Conservation (phyloP, 2,113 vertebrate species). For the Noctilio leporinus region DNA sequence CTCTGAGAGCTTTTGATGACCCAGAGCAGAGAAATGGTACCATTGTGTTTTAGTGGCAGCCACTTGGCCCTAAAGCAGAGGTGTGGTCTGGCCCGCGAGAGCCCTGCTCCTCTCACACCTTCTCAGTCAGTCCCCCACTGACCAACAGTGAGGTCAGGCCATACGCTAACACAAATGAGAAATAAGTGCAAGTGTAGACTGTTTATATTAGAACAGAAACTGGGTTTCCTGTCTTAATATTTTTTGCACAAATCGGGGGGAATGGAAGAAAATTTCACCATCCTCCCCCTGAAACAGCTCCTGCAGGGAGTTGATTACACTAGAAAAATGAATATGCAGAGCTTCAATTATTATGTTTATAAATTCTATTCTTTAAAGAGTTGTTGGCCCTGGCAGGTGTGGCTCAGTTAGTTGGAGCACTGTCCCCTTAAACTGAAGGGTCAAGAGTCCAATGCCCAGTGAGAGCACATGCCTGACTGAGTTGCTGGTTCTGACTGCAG, state of each 20-base stretch:
- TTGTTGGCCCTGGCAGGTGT: background rate
- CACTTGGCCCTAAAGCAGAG: background rate
- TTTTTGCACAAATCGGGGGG: background rate
- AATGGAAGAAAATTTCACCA: background rate
- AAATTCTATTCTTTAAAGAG: background rate
- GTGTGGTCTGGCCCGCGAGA: background rate
- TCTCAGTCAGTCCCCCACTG: background rate
- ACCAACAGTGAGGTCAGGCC: background rate
- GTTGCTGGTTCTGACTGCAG: no score
- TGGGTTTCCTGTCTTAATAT: background rate
- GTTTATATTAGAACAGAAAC: background rate
- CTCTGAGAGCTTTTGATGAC: background rate
- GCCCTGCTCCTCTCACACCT: rapidly evolving
- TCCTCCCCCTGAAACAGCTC: background rate
- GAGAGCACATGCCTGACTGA: no score
- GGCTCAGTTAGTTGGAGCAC: no score
- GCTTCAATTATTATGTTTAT: background rate
- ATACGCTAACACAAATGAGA: background rate
- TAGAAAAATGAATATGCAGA: background rate
- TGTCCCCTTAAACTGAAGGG: no score
- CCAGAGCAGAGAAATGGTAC: background rate
- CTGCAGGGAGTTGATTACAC: background rate
- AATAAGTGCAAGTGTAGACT: background rate
- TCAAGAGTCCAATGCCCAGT: no score
- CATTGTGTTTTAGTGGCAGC: background rate